A percentile compares a stretch with the other conserved stretches of the same genome.
Conservation (phyloP, 2,888 invertebrate genomes). For the Harpalus rubripes region DNA sequence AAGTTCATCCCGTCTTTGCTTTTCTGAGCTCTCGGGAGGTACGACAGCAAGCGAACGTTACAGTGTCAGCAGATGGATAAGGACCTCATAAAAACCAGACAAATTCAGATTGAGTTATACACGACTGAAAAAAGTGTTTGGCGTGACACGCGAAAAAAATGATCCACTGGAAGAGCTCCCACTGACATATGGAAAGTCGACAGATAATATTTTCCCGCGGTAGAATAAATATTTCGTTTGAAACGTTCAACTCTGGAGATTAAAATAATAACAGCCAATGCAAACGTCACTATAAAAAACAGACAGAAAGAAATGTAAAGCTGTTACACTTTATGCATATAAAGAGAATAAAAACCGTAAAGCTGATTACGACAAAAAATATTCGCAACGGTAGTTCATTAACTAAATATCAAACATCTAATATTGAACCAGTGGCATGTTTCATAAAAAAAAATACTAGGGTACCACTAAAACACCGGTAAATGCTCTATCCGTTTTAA, state of each 20-base stretch:
- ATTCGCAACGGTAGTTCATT: too few species aligned
- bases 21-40: constrained; percentile 25
- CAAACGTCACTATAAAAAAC: constrained; percentile 10
- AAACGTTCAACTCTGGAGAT: constrained; percentile 25
- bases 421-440: too few species aligned
- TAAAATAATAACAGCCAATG: constrained; percentile 32
- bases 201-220: constrained; percentile 36
- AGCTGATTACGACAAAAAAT: background rate
- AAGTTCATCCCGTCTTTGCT: constrained; percentile 33
- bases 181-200: constrained; percentile 39
- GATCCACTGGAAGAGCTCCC: constrained; percentile 38
- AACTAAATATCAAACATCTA: too few species aligned
- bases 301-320: constrained; percentile 10
- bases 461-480: too few species aligned
- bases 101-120: constrained; percentile 66
- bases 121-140: constrained; percentile 60
- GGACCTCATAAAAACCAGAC: constrained; percentile 65
- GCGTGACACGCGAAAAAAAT: constrained; percentile 52
- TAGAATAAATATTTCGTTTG: constrained; percentile 42
- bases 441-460: too few species aligned
- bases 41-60: constrained; percentile 30
- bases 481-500: too few species aligned
- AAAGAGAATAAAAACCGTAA: background rate
- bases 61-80: constrained; percentile 66
- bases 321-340: background rate